Evolutionary conservation across 2,113 vertebrate species (phyloP), one percentile per base, ranked within the genome.

Genomic region (Malurus cyaneus): DNA sequence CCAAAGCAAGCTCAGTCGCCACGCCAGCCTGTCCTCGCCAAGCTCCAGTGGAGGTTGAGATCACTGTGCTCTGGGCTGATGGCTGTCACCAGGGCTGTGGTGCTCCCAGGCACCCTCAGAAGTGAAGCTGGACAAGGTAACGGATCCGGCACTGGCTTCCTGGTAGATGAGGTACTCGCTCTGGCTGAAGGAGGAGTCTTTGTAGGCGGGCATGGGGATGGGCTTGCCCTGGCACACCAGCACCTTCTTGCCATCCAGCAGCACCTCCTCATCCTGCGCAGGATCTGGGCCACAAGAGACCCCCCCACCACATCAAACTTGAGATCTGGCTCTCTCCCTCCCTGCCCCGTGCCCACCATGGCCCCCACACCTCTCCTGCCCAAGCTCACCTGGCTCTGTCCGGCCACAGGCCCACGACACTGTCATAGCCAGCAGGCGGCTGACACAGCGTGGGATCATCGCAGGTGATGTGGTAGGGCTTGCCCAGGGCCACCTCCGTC

Each of bases 131-230:
- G 80, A 99, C 95, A 44, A 99, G 98, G 96, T 98, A 99, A 73
- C 98, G 98, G 47, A 99, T 95, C 67, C 96, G 88, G 86, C 99
- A 98, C 96, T 99, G 99, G 91, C 97, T 99, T 99, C 99, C 82
- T 97, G 96, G 97, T 99, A 99, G 97, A 99, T 97, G 67, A 99
- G 97, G 96, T 99, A 99, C 96, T 99, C 98, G 9, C 99, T 99
- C 97, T 99, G 98, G 57, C 2, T 11, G 96, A 99, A 99, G 64
- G 0, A 1, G 80, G 98, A 99, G 7, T 65, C 11, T 23, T 92
- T n/a, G 94, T 98, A 99, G 77, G 97, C 24, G 0, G 96, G 46
- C 96, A 98, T 96, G 0, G 56, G 12, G 54, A 97, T 54, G 16
- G 98, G 97, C 18, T 81, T 94, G 47, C 98, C 99, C 92, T 99